Percentiles rank a stretch among this genome's conserved stretches.
phyloP scores from a whole-genome alignment of 2,888 invertebrate genomes.

The Lottia gigantea region DNA sequence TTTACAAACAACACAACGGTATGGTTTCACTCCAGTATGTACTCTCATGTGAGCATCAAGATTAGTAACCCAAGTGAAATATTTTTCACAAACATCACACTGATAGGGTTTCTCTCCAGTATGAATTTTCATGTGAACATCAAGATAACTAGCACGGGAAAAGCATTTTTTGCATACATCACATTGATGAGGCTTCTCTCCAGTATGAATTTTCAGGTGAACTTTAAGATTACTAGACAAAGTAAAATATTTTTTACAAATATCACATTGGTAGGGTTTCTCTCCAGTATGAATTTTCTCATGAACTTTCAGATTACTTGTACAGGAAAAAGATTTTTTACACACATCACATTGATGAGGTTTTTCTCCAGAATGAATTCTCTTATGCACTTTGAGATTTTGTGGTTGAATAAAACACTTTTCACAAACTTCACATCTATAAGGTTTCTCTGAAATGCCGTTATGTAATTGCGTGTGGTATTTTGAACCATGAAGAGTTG shows the following conservation, averaged over 20 bases:
- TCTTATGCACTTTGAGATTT: background rate
- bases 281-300: background rate
- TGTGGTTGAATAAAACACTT: background rate
- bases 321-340: background rate
- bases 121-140: no score
- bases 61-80: background rate
- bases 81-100: background rate
- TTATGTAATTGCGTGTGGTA: background rate
- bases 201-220: no score
- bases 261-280: background rate
- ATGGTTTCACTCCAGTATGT: background rate
- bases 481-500: background rate
- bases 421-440: slow-evolving; percentile 3
- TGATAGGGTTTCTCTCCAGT: background rate
- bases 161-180: slow-evolving; percentile 1
- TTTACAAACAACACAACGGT: background rate
- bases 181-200: slow-evolving; percentile 2
- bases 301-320: background rate
- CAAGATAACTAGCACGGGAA: background rate
- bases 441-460: background rate
- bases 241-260: background rate
- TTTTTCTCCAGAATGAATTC: background rate
- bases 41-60: background rate
- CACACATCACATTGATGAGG: slow-evolving; percentile 1
- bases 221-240: background rate